Conservation (phyloP, 2,797 vertebrate genomes). For the Enteromius viviparus region DNA sequence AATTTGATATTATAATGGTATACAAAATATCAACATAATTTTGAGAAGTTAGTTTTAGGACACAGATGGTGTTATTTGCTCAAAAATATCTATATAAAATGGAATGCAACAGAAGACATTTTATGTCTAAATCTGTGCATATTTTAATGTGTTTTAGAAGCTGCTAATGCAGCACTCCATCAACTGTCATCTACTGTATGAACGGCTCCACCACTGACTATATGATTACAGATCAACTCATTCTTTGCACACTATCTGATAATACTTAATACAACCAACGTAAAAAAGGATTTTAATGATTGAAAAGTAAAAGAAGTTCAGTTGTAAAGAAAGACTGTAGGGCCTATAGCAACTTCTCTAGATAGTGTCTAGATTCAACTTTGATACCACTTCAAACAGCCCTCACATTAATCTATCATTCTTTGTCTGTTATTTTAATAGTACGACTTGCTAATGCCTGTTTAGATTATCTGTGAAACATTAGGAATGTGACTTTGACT, state of each 20-base stretch:
- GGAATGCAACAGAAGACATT: not conserved
- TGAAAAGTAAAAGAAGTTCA: not conserved
- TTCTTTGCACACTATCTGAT: not conserved
- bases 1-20: not conserved
- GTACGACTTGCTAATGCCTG: constrained; percentile 64
- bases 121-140: too few species aligned
- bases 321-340: not conserved
- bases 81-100: not conserved
- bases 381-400: not conserved
- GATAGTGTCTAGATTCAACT: not conserved
- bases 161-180: not conserved
- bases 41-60: not conserved
- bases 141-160: not conserved
- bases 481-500: constrained; percentile 70
- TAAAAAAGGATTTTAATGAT: not conserved
- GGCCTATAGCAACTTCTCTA: not conserved
- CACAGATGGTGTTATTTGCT: not conserved
- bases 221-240: not conserved
- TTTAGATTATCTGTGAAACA: constrained; percentile 65
- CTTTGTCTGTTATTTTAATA: constrained; percentile 52
- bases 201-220: not conserved
- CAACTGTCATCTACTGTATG: too few species aligned
- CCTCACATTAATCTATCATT: not conserved
- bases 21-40: not conserved
- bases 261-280: not conserved